Conservation (phyloP, 2,888 invertebrate species). For the Caradrina kadenii region DNA sequence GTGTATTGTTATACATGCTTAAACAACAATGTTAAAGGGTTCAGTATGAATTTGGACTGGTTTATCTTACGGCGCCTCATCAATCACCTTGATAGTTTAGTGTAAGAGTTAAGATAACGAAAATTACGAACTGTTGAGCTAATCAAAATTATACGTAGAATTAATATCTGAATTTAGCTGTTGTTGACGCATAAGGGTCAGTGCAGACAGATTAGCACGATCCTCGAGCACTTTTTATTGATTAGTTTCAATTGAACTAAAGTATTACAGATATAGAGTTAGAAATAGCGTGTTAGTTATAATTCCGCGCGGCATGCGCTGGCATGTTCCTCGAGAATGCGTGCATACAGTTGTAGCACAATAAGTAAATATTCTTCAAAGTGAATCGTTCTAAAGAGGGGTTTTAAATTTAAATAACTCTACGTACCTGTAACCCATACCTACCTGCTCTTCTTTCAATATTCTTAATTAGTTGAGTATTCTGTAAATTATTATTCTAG, state of each 20-base stretch:
- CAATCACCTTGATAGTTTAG: slow-evolving; percentile 54
- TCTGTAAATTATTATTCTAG: background rate
- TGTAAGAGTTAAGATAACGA: slow-evolving; percentile 52
- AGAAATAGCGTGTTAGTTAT: background rate
- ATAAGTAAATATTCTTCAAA: background rate
- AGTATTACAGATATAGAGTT: background rate
- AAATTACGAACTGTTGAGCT: slow-evolving; percentile 60
- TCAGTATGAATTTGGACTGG: slow-evolving; percentile 34
- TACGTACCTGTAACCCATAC: background rate
- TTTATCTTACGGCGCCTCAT: slow-evolving; percentile 45
- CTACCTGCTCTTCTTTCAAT: background rate
- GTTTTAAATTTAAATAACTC: background rate
- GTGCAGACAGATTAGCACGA: background rate
- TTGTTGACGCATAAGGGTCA: slow-evolving; percentile 54
- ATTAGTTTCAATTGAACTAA: background rate
- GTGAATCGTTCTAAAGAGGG: background rate
- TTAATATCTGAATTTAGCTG: slow-evolving; percentile 64
- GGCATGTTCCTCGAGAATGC: background rate
- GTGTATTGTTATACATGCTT: slow-evolving; percentile 5
- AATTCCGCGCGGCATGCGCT: background rate
- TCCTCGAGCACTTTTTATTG: slow-evolving; percentile 8
- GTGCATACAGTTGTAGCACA: background rate
- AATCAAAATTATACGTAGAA: slow-evolving; percentile 60
- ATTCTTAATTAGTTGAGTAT: background rate
- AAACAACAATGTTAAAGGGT: slow-evolving; percentile 25